Base-by-base conservation (phyloP, 1,140 invertebrate genomes). In the Drosophila obscura region DNA sequence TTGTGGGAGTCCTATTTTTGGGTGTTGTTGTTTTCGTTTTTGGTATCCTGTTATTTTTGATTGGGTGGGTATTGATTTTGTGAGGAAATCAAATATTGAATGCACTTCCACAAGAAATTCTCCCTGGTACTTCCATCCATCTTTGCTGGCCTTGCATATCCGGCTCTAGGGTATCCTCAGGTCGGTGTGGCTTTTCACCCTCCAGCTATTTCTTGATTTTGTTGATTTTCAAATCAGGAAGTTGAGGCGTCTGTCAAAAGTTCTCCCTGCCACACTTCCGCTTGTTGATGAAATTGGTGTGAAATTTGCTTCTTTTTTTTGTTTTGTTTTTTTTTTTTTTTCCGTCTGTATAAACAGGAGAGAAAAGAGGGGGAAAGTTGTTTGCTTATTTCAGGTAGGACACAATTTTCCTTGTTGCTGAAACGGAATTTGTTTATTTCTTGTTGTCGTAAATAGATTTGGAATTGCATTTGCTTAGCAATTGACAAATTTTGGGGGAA, bases 391-490 rank as follows among this genome's bases (percentile, higher is more conserved):
- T 39, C 48, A 48, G 41, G 55, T 48, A 55, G 31, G 26, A 69
- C 50, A 15, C 46, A 49, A 58, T 58, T 72, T 58, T 39, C 41
- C 53, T 65, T 73, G 48, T 73, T 73, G 66, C 51, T 73, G 39
- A 19, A 69, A 57, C 31, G 15, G 35, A 49, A 43, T 65, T 62
- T 65, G 51, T 64, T 51, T 35, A 41, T 55, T 48, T 43, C 51
- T 63, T 63, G 60, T 39, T 35, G 51, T 28, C 56, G 56, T 44
- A 73, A 73, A 73, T 62, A 73, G 50, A 73, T 56, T 73, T 73
- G 24, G 43, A 35, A 49, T 55, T 51, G 57, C 67, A 72, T 62
- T 72, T 50, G 51, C 44, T 43, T 35, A 55, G 44, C 50, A 71
- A 73, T 71, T 62, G 67, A 44, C 50, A 62, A 64, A 50, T 62